These are phyloP conservation scores for Bubalus kerabau DNA, from an alignment of 2,113 vertebrate species.

Conservation along the genomic window DNA sequence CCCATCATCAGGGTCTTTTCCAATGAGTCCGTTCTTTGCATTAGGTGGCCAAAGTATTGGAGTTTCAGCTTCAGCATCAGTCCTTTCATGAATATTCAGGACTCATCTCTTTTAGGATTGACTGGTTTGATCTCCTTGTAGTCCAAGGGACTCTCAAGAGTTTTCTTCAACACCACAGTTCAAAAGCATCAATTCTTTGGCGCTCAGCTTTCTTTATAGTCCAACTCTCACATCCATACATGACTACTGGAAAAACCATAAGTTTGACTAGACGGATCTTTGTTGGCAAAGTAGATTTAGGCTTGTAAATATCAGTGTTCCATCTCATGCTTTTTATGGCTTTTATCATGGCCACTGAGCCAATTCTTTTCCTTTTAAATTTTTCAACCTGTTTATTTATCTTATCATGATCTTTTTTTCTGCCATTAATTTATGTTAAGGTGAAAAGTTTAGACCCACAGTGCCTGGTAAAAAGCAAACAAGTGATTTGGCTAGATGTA, in stretches of 20 bases:
- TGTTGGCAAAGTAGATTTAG: neutral
- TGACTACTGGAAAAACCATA: neutral
- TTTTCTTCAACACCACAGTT: neutral
- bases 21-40: neutral
- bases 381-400: neutral
- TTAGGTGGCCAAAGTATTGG: neutral
- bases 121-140: neutral
- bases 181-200: neutral
- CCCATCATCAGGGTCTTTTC: neutral
- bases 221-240: neutral
- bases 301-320: neutral
- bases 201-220: neutral
- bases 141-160: neutral
- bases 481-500: neutral
- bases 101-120: neutral
- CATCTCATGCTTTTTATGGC: neutral
- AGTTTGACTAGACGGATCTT: neutral
- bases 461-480: neutral
- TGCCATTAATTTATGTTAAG: neutral
- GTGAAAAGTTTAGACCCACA: neutral
- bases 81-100: neutral
- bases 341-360: neutral
- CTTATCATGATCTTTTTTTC: neutral
- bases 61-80: neutral
- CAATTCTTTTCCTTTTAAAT: neutral